Percentiles rank a stretch among this genome's conserved stretches.
These are phyloP conservation scores for Trichopoda pennipes DNA, from an alignment of 2,888 invertebrate genomes.

Conservation along the genomic window DNA sequence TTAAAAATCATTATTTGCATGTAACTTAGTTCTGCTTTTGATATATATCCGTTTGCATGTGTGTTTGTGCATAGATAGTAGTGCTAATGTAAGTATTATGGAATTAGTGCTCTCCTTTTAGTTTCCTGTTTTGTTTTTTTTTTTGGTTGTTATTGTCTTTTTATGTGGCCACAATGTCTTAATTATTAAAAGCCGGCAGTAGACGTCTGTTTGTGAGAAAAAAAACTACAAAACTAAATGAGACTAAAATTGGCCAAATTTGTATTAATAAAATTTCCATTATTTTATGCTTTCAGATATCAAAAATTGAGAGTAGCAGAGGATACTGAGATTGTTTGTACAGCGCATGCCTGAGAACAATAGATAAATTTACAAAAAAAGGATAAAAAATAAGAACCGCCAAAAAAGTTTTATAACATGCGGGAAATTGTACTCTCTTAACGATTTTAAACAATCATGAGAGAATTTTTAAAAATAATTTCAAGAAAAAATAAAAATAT, in stretches of 20 bases:
- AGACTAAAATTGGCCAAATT: slow-evolving; percentile 43
- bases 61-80: neutral
- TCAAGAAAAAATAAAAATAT: too few relatives aligned
- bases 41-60: neutral
- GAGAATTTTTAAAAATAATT: neutral
- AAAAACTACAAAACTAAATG: slow-evolving; percentile 43
- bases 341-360: slow-evolving; percentile 53
- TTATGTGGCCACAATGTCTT: slow-evolving; percentile 58
- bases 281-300: neutral
- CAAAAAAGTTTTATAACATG: slow-evolving; percentile 42
- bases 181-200: slow-evolving; percentile 58
- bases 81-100: neutral
- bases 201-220: slow-evolving; percentile 46
- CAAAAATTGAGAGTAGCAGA: neutral
- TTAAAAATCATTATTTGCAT: neutral
- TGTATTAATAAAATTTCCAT: neutral
- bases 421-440: neutral
- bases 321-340: neutral
- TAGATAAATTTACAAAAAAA: slow-evolving; percentile 43
- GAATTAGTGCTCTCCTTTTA: neutral
- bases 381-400: slow-evolving; percentile 43
- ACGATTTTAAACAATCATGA: neutral
- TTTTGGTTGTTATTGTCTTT: slow-evolving; percentile 32
- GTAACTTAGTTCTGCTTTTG: too few relatives aligned
- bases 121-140: neutral